These are phyloP conservation scores for Automeris io DNA, from an alignment of 2,888 invertebrate species.

Conservation along the genomic window DNA sequence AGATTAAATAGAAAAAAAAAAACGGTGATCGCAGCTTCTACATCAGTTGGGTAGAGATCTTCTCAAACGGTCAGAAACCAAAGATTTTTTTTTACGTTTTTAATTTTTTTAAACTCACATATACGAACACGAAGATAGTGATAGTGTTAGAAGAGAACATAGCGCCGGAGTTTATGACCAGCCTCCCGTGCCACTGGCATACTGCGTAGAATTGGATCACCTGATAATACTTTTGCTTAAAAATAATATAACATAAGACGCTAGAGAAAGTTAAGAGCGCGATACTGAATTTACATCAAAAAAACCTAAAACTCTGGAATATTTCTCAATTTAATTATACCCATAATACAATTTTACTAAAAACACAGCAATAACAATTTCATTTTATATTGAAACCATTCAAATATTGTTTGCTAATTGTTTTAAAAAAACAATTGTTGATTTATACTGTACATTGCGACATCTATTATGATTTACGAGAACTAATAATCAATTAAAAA, in stretches of 20 bases:
- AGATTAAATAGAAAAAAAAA: not conserved
- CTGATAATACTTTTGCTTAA: conserved; percentile 1
- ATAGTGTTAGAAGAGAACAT: conserved; percentile 44
- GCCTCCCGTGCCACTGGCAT: conserved; percentile 51
- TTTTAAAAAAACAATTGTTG: no score
- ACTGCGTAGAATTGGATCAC: conserved; percentile 65
- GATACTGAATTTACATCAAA: conserved; percentile 28
- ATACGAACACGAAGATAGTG: conserved; percentile 56
- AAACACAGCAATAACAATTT: no score
- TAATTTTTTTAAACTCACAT: no score
- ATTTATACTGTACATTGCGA: no score
- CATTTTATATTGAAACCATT: no score
- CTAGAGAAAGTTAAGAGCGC: conserved; percentile 32
- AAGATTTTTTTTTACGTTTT: conserved; percentile 54
- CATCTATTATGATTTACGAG: not conserved
- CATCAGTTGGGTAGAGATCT: conserved; percentile 63
- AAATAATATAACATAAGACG: conserved; percentile 7
- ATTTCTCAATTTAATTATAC: no score
- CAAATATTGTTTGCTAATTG: no score
- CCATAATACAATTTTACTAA: no score
- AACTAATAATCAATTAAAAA: no score
- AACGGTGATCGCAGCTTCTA: conserved; percentile 49
- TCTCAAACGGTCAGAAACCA: conserved; percentile 64
- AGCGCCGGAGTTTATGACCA: conserved; percentile 39
- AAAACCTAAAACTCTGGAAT: not conserved